Base-by-base conservation (phyloP, 2,888 invertebrate species). In the Ischnura elegans region DNA sequence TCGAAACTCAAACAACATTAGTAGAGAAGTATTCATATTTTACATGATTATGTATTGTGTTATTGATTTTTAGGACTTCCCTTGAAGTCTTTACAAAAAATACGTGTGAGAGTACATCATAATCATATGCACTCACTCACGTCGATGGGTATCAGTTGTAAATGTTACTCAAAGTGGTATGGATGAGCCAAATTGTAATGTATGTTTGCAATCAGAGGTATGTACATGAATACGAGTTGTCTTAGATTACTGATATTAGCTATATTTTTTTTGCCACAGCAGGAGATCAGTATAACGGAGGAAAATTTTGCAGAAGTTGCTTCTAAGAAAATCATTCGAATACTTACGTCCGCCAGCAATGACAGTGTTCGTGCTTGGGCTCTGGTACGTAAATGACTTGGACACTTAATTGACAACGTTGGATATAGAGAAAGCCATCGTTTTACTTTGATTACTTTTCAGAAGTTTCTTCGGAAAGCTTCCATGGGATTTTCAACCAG, bases 391-490 rank as follows among this genome's bases (percentile, higher is more conserved):
- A 25, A 36, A 36, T 29, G 36, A 36, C 36, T n/a, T n/a, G n/a
- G 3, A 3, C 16, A 76, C 36, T 76, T 29, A 10, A 36, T 36
- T 36, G 8, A 76, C 8, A n/a, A n/a, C n/a, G n/a, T n/a, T n/a
- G n/a, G n/a, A n/a, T n/a, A n/a, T n/a, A 10, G 4, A 10, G 36
- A 76, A n/a, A n/a, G n/a, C 0, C 36, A 36, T 10, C 16, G 36
- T 76, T 90, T 16, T 8, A 55, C n/a, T n/a, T n/a, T n/a, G n/a
- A n/a, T n/a, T 90, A 19, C 25, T 19, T 61, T 90, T 66, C 36
- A 90, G 90, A 66, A 43, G 43, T 90, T 90, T 19, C 61, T 90
- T 42, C 90, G 66, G 43, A 90, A 43, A 45, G 90, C 90, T 1
- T 21, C 90, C 5, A 42, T 43, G 43, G 90, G 90, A 45, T 90